These are phyloP conservation scores for Patella pellucida DNA, from an alignment of 2,888 invertebrate genomes.

Conservation along the genomic window DNA sequence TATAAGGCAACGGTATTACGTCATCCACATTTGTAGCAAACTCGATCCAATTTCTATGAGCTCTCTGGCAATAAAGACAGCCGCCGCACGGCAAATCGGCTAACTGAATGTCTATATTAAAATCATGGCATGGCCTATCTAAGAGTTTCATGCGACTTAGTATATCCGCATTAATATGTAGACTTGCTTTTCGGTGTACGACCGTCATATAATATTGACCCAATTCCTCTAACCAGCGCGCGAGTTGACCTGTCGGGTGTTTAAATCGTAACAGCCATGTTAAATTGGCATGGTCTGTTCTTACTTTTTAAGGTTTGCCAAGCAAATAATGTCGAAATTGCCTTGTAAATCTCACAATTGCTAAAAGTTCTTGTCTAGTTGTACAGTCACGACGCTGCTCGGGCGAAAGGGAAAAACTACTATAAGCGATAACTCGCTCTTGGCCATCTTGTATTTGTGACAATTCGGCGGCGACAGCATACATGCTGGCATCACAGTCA, in stretches of 20 bases:
- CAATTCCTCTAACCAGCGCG: conserved; percentile 25
- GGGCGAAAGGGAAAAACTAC: conserved; percentile 21
- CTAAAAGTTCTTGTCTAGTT: not conserved
- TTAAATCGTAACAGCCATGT: conserved; percentile 21
- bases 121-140: not conserved
- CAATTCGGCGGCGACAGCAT: conserved; percentile 36
- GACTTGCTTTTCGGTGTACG: not conserved
- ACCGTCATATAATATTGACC: not conserved
- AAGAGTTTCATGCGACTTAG: not conserved
- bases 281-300: conserved; percentile 32
- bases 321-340: conserved; percentile 26
- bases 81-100: not conserved
- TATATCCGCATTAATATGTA: not conserved
- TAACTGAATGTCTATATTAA: not conserved
- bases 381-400: conserved; percentile 31
- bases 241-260: conserved; percentile 19
- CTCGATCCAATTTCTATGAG: not conserved
- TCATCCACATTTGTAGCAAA: conserved; percentile 20
- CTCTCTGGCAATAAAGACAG: not conserved
- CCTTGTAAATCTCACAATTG: not conserved
- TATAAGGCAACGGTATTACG: not conserved
- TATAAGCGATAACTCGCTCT: conserved; percentile 32
- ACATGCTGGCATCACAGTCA: conserved; percentile 38
- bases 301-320: conserved; percentile 19
- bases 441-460: conserved; percentile 31